Evolutionary conservation across 2,797 vertebrate species (phyloP).

Genomic region (Gymnothorax reevesii): DNA sequence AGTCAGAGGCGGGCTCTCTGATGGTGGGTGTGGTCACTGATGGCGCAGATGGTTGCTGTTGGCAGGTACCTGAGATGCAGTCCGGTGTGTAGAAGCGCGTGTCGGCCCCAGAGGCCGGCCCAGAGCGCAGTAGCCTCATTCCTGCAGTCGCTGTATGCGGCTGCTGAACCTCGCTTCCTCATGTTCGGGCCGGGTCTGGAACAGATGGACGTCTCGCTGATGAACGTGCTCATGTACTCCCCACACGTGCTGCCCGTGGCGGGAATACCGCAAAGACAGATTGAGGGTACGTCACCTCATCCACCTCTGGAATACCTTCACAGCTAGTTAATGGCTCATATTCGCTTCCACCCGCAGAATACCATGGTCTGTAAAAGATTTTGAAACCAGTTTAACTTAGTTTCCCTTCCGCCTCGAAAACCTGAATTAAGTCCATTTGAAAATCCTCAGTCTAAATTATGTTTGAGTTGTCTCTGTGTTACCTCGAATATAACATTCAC

Average conservation of each 20-base stretch:
- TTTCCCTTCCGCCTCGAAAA: too few species aligned
- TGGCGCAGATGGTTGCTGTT: conserved; percentile 25
- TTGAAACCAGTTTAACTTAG: too few species aligned
- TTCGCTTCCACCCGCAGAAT: too few species aligned
- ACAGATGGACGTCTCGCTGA: conserved; percentile 85
- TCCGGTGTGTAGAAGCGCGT: conserved; percentile 76
- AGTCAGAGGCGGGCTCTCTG: neutral
- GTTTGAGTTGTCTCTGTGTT: too few species aligned
- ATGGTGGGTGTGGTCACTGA: neutral
- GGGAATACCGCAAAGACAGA: conserved; percentile 81
- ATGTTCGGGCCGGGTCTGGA: conserved; percentile 96
- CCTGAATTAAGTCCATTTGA: too few species aligned
- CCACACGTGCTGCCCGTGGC: conserved; percentile 80
- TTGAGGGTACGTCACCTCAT: conserved; percentile 76
- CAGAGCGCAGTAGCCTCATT: conserved; percentile 81
- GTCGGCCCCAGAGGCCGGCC: conserved; percentile 67
- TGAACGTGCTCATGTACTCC: conserved; percentile 84
- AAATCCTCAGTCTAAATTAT: too few species aligned
- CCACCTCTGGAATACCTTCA: neutral
- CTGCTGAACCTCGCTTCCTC: conserved; percentile 85
- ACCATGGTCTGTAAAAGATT: too few species aligned
- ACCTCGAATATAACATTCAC: too few species aligned
- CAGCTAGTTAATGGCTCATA: too few species aligned
- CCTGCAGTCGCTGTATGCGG: conserved; percentile 81
- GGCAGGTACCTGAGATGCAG: conserved; percentile 86